Percentiles rank a stretch among this genome's conserved stretches.
Evolutionary conservation across 1,140 invertebrate genomes (phyloP).

Genomic region (Magallana angulata): DNA sequence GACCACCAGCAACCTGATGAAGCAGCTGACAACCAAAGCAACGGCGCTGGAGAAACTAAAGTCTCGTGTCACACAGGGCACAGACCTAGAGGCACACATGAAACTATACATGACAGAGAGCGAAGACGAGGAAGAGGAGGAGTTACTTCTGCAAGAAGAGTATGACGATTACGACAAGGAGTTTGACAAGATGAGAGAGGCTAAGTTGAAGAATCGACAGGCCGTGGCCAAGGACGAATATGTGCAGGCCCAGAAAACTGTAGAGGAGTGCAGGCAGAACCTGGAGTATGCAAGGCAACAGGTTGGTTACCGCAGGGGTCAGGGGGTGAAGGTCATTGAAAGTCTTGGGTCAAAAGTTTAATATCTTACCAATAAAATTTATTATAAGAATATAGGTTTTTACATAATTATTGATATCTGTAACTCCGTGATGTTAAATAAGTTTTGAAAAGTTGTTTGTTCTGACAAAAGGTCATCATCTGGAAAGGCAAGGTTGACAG

Average conservation of each 20-base stretch:
- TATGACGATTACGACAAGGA: conserved; percentile 79
- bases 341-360: too few relatives aligned
- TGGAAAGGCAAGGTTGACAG: conserved; percentile 78
- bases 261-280: conserved; percentile 74
- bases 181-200: conserved; percentile 79
- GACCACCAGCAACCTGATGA: conserved; percentile 73
- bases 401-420: too few relatives aligned
- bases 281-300: conserved; percentile 57
- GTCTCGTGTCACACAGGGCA: conserved; percentile 75
- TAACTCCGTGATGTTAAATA: too few relatives aligned
- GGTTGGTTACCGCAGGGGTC: not conserved
- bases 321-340: too few relatives aligned
- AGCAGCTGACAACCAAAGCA: conserved; percentile 74
- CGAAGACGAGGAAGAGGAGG: conserved; percentile 77
- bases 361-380: too few relatives aligned
- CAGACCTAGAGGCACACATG: conserved; percentile 77
- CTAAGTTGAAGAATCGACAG: conserved; percentile 75
- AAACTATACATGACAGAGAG: conserved; percentile 77
- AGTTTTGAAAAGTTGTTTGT: too few relatives aligned
- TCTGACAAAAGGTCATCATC: not conserved
- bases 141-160: conserved; percentile 78
- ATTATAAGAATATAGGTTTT: too few relatives aligned
- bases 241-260: conserved; percentile 65
- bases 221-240: conserved; percentile 76
- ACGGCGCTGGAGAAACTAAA: conserved; percentile 78